Evolutionary conservation across 1,140 invertebrate genomes (phyloP), one percentile per base, ranked within the genome.

Genomic region (Cataglyphis hispanica): DNA sequence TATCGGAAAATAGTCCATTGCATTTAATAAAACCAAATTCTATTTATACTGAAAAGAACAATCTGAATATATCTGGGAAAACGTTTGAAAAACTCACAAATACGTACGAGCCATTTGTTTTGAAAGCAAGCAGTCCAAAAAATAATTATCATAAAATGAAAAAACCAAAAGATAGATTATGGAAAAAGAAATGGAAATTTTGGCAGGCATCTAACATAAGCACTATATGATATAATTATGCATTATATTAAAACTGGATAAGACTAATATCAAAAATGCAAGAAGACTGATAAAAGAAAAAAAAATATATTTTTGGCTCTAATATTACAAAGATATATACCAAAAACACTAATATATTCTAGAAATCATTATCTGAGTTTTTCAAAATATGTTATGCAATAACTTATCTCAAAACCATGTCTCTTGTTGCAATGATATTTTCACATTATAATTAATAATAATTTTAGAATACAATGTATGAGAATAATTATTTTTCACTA

Each of bases 161-260:
- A 2, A 25, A 63, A 22, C 11, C 43, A 7, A 89, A 76, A 16
- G 43, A 40, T 25, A 84, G 27, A 25, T 22, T 34, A 22, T 70
- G 64, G n/a, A 91, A 77, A 46, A 91, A 78, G 50, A 83, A 58
- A 8, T 93, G 91, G 91, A 92, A 89, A 83, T 93, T 93, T 75
- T 93, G 90, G 91, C 87, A 78, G 22, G 60, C 16, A 2, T 25
- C 78, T 43, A 46, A 50, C 16, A 50, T 46, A 61, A 83, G 31
- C 34, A 60, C 13, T 22, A 10, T 64, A 11, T 43, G 60, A 81
- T 70, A 5, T 11, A 80, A 56, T 70, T 67, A 19, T 31, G 19
- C 27, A 11, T 27, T 56, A 10, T 40, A 34, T 66, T 34, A 56
- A 25, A 58, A 25, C 46, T 46, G n/a, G 16, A 70, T 10, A 40